phyloP scores from a whole-genome alignment of 2,888 invertebrate species.

The Caenorhabditis japonica region DNA sequence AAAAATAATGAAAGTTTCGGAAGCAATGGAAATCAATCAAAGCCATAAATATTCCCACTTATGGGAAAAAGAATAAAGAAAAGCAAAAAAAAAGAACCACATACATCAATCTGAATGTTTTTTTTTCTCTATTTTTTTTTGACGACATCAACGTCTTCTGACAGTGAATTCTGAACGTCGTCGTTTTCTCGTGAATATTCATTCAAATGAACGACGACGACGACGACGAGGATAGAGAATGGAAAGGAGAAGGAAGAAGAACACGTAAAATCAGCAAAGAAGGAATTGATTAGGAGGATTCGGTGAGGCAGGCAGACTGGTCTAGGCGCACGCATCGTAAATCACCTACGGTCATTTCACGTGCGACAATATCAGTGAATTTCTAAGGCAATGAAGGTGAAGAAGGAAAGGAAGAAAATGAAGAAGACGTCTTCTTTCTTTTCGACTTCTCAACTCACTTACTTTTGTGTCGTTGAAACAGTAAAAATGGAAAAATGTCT shows the following conservation, averaged over 20 bases:
- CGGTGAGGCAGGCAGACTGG: conserved; percentile 24
- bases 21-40: conserved; percentile 28
- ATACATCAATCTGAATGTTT: conserved; percentile 49
- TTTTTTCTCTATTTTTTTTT: no score
- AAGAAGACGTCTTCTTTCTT: no score
- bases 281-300: conserved; percentile 32
- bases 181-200: no score
- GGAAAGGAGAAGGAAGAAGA: conserved; percentile 25
- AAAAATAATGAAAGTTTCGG: not conserved
- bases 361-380: conserved; percentile 24
- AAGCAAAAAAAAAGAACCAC: conserved; percentile 5
- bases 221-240: no score
- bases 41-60: conserved; percentile 35
- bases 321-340: conserved; percentile 37
- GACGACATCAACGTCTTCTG: conserved; percentile 15
- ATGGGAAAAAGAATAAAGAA: conserved; percentile 18
- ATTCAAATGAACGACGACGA: no score
- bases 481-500: conserved; percentile 14
- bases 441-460: not conserved
- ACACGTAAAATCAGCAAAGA: conserved; percentile 32
- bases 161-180: no score
- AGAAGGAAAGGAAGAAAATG: conserved; percentile 5
- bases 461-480: conserved; percentile 39
- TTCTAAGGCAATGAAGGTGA: not conserved
- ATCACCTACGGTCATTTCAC: conserved; percentile 39